Evolutionary conservation across 2,888 invertebrate species (phyloP).

Genomic region (Bedellia somnulentella): DNA sequence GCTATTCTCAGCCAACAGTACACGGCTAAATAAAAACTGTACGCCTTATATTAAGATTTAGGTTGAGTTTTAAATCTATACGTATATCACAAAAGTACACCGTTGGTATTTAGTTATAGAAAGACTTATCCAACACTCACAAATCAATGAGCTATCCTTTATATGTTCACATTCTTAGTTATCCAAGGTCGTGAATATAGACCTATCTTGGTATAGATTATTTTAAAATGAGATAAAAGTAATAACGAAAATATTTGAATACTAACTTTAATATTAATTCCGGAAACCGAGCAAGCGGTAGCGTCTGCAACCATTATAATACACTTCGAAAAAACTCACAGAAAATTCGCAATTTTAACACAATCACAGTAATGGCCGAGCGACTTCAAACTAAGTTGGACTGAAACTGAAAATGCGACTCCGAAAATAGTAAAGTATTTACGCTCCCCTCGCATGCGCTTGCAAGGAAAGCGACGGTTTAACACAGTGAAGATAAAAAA

Average conservation of each 20-base stretch:
- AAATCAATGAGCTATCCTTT: too few species aligned
- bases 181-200: too few species aligned
- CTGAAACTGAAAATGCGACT: constrained; percentile 46
- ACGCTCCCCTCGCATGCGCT: constrained; percentile 28
- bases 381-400: constrained; percentile 29
- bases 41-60: too few species aligned
- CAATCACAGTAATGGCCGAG: constrained; percentile 22
- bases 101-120: too few species aligned
- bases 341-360: constrained; percentile 6
- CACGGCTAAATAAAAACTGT: too few species aligned
- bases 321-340: constrained; percentile 6
- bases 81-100: too few species aligned
- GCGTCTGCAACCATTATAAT: constrained; percentile 36
- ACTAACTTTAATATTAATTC: constrained; percentile 53
- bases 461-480: constrained; percentile 14
- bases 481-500: constrained; percentile 25
- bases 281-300: constrained; percentile 20
- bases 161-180: too few species aligned
- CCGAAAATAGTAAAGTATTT: constrained; percentile 48
- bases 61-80: too few species aligned
- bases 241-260: constrained; percentile 5
- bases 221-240: too few species aligned
- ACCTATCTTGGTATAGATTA: too few species aligned
- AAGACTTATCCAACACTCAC: too few species aligned
- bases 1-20: too few species aligned